Base-by-base conservation (phyloP, 2,888 invertebrate species). In the Cyclophora albipunctata region DNA sequence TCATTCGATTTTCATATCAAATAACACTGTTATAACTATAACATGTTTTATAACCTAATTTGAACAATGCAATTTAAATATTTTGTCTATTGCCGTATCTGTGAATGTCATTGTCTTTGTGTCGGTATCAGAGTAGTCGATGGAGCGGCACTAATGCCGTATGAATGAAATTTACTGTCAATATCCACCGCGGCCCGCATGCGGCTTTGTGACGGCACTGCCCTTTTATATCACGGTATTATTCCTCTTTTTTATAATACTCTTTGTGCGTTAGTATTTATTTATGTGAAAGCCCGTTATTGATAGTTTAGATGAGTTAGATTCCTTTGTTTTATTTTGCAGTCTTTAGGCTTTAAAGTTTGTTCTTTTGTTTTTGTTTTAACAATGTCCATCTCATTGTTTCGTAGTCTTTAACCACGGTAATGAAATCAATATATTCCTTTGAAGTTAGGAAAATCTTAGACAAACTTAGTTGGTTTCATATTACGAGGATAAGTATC, bases 101-200 rank as follows among this genome's bases (percentile, higher is more conserved):
- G 43, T 34, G 43, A 20, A 7, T 45, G 34, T 45, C 45, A 46
- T 33, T 47, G 34, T 44, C 42, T 76, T 75, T 70, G 73, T 70
- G 71, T 66, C 69, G 70, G 89, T 69, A 78, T 80, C 81, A 86
- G 4, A 37, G 37, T 4, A 37, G 37, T 37, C 37, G 89, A 89
- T 89, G 88, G 88, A 65, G 82, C 82, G 85, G 81, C 84, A 86
- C 87, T 89, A 89, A 89, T 86, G 78, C 84, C 76, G 79, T 81
- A 87, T 86, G 88, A 89, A 89, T 87, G 87, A 88, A 87, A 87
- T 88, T 87, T 88, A 87, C 88, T 89, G 89, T 89, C 89, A 89
- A 88, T 88, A 88, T 86, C 86, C 4, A 5, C 37, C 4, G 37
- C 37, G 76, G 86, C 87, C 86, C 86, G 86, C 84, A 86, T 84